These are phyloP conservation scores for Toxostoma redivivum DNA, from an alignment of 2,113 vertebrate species.

Conservation along the genomic window DNA sequence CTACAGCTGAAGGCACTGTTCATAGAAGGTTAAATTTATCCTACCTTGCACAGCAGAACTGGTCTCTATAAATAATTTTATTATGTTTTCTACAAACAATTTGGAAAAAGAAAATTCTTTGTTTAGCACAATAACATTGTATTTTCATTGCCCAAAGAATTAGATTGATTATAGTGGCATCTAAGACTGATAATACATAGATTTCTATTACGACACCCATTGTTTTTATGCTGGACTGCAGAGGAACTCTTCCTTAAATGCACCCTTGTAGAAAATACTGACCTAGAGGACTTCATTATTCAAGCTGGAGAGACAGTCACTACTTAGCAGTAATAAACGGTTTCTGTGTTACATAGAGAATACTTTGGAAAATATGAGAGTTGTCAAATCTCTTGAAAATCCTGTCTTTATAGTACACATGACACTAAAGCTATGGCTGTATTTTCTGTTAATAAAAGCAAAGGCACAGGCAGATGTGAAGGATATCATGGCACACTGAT, in stretches of 20 bases:
- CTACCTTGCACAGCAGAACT: background rate
- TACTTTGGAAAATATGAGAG: slow-evolving; percentile 77
- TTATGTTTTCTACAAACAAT: slow-evolving; percentile 71
- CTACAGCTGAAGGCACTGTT: background rate
- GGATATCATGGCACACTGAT: slow-evolving; percentile 76
- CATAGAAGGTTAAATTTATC: slow-evolving; percentile 68
- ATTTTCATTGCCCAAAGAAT: slow-evolving; percentile 75
- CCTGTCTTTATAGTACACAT: slow-evolving; percentile 82
- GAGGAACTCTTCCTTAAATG: slow-evolving; percentile 88
- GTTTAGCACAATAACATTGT: slow-evolving; percentile 77
- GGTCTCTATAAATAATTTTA: slow-evolving; percentile 71
- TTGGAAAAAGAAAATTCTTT: slow-evolving; percentile 70
- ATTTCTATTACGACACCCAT: slow-evolving; percentile 88
- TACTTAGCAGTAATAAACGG: slow-evolving; percentile 89
- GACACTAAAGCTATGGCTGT: slow-evolving; percentile 78
- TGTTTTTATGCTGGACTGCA: slow-evolving; percentile 85
- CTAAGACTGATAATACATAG: slow-evolving; percentile 87
- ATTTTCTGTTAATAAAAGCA: slow-evolving; percentile 87
- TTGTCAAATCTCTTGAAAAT: slow-evolving; percentile 82
- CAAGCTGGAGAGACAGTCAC: slow-evolving; percentile 80
- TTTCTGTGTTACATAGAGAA: slow-evolving; percentile 82
- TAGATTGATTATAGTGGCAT: slow-evolving; percentile 86
- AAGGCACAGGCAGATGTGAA: slow-evolving; percentile 79
- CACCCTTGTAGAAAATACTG: slow-evolving; percentile 94
- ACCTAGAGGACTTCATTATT: slow-evolving; percentile 92